phyloP scores from a whole-genome alignment of 2,888 invertebrate species.

The Epirrhoe tristata region DNA sequence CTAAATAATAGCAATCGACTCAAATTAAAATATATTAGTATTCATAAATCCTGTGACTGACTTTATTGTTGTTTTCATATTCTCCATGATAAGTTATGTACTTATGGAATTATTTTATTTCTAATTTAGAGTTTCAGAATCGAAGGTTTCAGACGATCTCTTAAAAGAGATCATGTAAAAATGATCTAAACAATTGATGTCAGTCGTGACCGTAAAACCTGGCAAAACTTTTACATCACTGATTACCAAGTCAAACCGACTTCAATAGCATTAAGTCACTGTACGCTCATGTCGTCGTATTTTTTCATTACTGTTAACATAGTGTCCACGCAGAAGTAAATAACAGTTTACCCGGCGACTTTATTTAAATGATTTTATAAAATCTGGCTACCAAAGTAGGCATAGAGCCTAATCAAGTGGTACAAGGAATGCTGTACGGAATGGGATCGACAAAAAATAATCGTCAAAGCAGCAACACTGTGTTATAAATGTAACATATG shows the following conservation, averaged over 20 bases:
- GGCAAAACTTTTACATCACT: no score
- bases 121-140: no score
- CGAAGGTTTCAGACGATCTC: no score
- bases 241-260: neutral
- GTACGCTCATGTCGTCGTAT: neutral
- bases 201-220: no score
- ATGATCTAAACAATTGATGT: no score
- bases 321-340: neutral
- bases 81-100: no score
- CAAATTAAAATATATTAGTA: neutral
- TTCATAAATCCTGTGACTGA: neutral
- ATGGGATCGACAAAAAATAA: conserved; percentile 28
- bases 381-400: neutral
- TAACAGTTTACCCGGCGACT: neutral
- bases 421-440: conserved; percentile 7
- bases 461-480: conserved; percentile 23
- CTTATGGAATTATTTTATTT: no score
- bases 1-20: neutral
- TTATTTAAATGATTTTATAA: neutral
- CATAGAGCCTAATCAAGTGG: conserved; percentile 4
- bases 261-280: neutral
- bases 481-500: conserved; percentile 34
- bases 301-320: neutral
- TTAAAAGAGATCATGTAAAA: no score
- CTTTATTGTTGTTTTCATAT: no score